phyloP scores from a whole-genome alignment of 2,888 invertebrate genomes.

The Psylliodes chrysocephalus region DNA sequence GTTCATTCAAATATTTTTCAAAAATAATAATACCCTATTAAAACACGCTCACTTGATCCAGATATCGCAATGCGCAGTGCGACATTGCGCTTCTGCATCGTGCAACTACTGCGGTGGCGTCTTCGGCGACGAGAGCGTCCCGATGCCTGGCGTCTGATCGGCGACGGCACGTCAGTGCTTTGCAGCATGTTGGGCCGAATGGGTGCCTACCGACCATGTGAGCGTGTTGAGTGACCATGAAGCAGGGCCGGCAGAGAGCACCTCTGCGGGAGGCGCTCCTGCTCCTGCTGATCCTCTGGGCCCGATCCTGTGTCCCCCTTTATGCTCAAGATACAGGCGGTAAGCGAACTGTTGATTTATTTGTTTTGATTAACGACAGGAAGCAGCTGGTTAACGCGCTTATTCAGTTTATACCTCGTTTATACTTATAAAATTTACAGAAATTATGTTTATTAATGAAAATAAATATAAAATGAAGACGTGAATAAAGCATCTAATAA shows the following conservation, averaged over 20 bases:
- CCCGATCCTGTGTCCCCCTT: slow-evolving; percentile 48
- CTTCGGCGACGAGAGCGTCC: slow-evolving; percentile 21
- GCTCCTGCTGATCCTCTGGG: slow-evolving; percentile 55
- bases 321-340: slow-evolving; percentile 53
- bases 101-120: slow-evolving; percentile 28
- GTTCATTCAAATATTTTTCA: too few relatives aligned
- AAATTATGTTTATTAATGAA: too few relatives aligned
- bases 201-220: slow-evolving; percentile 50
- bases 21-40: neutral
- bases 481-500: too few relatives aligned
- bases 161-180: slow-evolving; percentile 50
- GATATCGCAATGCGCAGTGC: slow-evolving; percentile 24
- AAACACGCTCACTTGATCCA: neutral
- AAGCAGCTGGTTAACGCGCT: neutral
- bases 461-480: too few relatives aligned
- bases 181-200: slow-evolving; percentile 52
- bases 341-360: slow-evolving; percentile 39
- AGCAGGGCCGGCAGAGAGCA: slow-evolving; percentile 58
- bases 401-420: too few relatives aligned
- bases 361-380: neutral
- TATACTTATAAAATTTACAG: too few relatives aligned
- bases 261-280: slow-evolving; percentile 57
- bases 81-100: slow-evolving; percentile 24
- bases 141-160: slow-evolving; percentile 14
- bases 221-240: slow-evolving; percentile 59